A percentile compares a stretch with the other conserved stretches of the same genome.
These are phyloP conservation scores for Aegotheles bennettii DNA, from an alignment of 2,113 vertebrate genomes.

Conservation along the genomic window DNA sequence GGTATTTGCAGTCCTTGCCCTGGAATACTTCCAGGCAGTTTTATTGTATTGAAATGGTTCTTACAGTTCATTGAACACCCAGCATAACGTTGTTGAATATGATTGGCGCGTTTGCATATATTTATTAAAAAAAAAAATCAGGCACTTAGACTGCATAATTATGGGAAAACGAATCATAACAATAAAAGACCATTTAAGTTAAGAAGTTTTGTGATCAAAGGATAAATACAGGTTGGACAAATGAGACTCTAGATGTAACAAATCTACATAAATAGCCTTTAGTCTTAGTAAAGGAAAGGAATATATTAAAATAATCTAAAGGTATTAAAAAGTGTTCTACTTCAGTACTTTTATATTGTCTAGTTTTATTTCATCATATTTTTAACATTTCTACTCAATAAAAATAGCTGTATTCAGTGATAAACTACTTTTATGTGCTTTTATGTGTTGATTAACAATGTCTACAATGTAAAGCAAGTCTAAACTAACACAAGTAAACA, in stretches of 20 bases:
- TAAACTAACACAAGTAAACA: constrained; percentile 13
- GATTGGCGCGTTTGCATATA: constrained; percentile 74
- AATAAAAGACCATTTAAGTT: constrained; percentile 80
- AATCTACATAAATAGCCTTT: constrained; percentile 74
- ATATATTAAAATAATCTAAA: constrained; percentile 72
- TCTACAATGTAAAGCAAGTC: background rate
- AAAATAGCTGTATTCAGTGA: background rate
- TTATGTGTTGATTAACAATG: background rate
- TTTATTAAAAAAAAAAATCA: constrained; percentile 70
- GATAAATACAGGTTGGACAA: constrained; percentile 79
- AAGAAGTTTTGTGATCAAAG: constrained; percentile 81
- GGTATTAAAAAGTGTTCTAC: constrained; percentile 41
- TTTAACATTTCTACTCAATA: constrained; percentile 10
- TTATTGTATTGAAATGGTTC: constrained; percentile 83
- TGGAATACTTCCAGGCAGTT: constrained; percentile 76
- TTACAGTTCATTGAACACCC: constrained; percentile 80
- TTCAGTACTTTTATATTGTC: constrained; percentile 20
- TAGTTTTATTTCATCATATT: background rate
- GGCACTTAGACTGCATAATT: constrained; percentile 72
- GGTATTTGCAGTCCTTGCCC: constrained; percentile 64
- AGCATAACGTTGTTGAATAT: constrained; percentile 76
- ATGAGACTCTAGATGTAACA: constrained; percentile 71
- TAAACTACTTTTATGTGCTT: background rate
- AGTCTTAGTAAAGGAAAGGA: constrained; percentile 69
- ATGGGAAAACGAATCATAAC: constrained; percentile 75